Conservation (phyloP, 2,888 invertebrate genomes). For the Drosophila basisetae region DNA sequence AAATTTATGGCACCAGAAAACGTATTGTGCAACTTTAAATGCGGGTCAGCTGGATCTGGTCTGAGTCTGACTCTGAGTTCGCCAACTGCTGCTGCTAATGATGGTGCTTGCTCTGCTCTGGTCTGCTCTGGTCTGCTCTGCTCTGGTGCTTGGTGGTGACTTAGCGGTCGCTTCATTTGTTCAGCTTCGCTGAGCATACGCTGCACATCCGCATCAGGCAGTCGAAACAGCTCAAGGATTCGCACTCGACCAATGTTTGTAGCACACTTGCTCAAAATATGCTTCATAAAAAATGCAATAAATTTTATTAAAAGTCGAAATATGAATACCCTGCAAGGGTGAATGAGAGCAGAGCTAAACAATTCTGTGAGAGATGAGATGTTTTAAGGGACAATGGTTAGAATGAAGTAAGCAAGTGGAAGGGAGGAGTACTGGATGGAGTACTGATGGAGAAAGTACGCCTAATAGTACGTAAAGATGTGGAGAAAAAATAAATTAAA, state of each 20-base stretch:
- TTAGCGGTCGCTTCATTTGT: slow-evolving; percentile 83
- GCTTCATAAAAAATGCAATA: slow-evolving; percentile 41
- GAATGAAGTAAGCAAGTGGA: neutral
- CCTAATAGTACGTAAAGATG: neutral
- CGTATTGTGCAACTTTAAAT: slow-evolving; percentile 84
- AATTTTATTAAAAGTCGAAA: slow-evolving; percentile 7
- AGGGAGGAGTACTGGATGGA: neutral
- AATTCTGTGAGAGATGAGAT: neutral
- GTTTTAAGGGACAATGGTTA: neutral
- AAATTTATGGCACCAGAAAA: slow-evolving; percentile 83
- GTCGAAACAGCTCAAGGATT: slow-evolving; percentile 30
- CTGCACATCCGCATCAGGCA: slow-evolving; percentile 71
- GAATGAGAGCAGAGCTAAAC: neutral
- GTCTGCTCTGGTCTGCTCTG: neutral
- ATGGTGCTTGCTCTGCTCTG: slow-evolving; percentile 41
- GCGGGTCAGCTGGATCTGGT: slow-evolving; percentile 67
- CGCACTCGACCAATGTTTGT: slow-evolving; percentile 55
- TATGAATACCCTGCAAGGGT: slow-evolving; percentile 22
- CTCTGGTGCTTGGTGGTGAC: slow-evolving; percentile 70
- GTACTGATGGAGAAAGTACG: neutral
- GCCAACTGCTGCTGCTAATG: slow-evolving; percentile 59
- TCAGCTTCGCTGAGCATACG: slow-evolving; percentile 83
- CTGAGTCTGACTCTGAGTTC: slow-evolving; percentile 5
- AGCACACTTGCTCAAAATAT: slow-evolving; percentile 67
- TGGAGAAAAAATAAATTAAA: neutral